Evolutionary conservation across 2,888 invertebrate genomes (phyloP).

Genomic region (Spilarctia lutea): DNA sequence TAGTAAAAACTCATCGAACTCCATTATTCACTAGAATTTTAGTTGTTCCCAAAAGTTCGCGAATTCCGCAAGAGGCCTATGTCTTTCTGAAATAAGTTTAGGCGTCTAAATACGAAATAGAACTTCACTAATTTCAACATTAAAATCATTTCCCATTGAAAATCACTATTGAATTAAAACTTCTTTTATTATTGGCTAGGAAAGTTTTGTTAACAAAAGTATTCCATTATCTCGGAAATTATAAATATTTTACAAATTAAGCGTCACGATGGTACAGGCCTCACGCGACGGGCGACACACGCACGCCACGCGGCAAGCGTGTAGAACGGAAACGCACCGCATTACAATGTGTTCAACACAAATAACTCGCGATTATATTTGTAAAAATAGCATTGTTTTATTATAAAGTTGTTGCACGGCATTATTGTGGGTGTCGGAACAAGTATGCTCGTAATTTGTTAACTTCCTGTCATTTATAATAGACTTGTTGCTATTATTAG

Average conservation of each 20-base stretch:
- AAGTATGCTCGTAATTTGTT: not conserved
- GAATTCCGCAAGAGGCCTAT: not conserved
- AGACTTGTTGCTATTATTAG: not conserved
- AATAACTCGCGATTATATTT: not conserved
- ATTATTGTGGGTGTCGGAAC: slow-evolving; percentile 2
- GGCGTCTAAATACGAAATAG: too few relatives aligned
- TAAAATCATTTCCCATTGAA: too few relatives aligned
- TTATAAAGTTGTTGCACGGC: not conserved
- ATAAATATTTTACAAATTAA: not conserved
- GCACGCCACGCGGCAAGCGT: not conserved
- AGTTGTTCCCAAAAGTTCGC: not conserved
- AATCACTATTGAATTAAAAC: too few relatives aligned
- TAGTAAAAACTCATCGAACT: too few relatives aligned
- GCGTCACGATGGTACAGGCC: not conserved
- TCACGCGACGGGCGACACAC: too few relatives aligned
- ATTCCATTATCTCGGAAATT: not conserved
- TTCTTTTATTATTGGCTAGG: too few relatives aligned
- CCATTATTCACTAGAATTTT: too few relatives aligned
- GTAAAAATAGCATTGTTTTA: slow-evolving; percentile 8
- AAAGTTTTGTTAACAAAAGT: not conserved
- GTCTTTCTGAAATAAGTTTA: too few relatives aligned
- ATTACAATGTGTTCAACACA: not conserved
- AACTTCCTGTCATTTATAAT: slow-evolving; percentile 2
- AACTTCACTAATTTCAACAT: too few relatives aligned
- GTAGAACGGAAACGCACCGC: not conserved